phyloP scores from a whole-genome alignment of 2,113 vertebrate genomes.

The Toxotes chatareus region DNA sequence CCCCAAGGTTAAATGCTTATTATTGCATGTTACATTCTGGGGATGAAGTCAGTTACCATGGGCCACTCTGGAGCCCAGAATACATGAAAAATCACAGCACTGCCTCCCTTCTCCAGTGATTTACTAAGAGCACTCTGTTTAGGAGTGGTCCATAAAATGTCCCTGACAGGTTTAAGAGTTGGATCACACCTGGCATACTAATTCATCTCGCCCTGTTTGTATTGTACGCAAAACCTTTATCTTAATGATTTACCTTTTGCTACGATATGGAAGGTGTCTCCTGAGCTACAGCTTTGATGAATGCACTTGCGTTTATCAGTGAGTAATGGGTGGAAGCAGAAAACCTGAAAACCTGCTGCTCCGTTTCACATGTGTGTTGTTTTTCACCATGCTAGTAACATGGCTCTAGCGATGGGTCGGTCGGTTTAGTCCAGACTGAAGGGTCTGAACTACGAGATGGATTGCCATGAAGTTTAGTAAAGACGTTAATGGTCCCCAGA shows the following conservation, averaged over 20 bases:
- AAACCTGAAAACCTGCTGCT: not conserved
- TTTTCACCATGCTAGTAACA: not conserved
- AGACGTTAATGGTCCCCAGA: not conserved
- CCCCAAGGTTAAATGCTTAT: not conserved
- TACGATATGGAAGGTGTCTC: not conserved
- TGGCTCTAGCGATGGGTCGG: not conserved
- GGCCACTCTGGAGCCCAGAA: conserved; percentile 4
- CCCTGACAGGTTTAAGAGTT: conserved; percentile 37
- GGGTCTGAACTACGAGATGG: not conserved
- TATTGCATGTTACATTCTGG: conserved; percentile 7
- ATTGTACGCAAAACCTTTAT: conserved; percentile 26
- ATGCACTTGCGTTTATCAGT: conserved; percentile 9
- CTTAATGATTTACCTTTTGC: conserved; percentile 23
- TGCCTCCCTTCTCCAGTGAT: conserved; percentile 27
- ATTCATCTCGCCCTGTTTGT: conserved; percentile 35
- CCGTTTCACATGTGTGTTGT: not conserved
- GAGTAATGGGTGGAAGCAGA: not conserved
- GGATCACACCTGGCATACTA: conserved; percentile 38
- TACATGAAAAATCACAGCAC: conserved; percentile 9
- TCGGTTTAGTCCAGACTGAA: not conserved
- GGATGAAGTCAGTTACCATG: conserved; percentile 3
- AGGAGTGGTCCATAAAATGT: conserved; percentile 40
- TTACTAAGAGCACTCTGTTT: conserved; percentile 19
- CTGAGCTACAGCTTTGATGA: conserved; percentile 1
- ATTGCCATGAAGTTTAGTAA: not conserved